A percentile compares a stretch with the other conserved stretches of the same genome.
Conservation (phyloP, 1,140 invertebrate species). For the Magallana gigas region DNA sequence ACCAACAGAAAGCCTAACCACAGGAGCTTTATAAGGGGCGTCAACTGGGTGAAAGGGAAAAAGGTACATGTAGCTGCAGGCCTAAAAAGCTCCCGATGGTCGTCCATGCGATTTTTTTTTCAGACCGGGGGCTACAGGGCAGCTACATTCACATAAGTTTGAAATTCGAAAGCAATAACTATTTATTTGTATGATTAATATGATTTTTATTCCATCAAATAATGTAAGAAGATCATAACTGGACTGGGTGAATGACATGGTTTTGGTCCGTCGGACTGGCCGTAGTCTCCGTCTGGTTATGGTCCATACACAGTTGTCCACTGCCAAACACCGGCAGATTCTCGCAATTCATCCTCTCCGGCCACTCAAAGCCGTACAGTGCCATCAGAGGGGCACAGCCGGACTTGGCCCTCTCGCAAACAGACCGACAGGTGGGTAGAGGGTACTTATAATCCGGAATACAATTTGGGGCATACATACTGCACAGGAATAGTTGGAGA, state of each 20-base stretch:
- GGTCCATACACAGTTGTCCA: constrained; percentile 92
- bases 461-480: constrained; percentile 79
- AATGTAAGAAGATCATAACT: too few relatives aligned
- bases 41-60: too few relatives aligned
- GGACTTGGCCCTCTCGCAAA: constrained; percentile 93
- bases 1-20: too few relatives aligned
- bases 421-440: constrained; percentile 94
- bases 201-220: too few relatives aligned
- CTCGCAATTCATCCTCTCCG: constrained; percentile 96
- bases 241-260: not conserved
- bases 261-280: constrained; percentile 63
- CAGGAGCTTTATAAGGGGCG: too few relatives aligned
- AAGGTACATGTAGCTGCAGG: too few relatives aligned
- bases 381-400: constrained; percentile 98
- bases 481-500: constrained; percentile 79
- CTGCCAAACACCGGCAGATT: constrained; percentile 90
- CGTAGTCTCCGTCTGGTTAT: constrained; percentile 70
- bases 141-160: too few relatives aligned
- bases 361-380: constrained; percentile 97
- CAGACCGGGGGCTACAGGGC: too few relatives aligned
- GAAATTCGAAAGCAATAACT: too few relatives aligned
- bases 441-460: constrained; percentile 93
- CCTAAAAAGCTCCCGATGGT: too few relatives aligned
- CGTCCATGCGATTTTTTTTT: too few relatives aligned
- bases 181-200: too few relatives aligned